phyloP scores from a whole-genome alignment of 1,140 invertebrate species.

The Proctacanthus coquilletti region DNA sequence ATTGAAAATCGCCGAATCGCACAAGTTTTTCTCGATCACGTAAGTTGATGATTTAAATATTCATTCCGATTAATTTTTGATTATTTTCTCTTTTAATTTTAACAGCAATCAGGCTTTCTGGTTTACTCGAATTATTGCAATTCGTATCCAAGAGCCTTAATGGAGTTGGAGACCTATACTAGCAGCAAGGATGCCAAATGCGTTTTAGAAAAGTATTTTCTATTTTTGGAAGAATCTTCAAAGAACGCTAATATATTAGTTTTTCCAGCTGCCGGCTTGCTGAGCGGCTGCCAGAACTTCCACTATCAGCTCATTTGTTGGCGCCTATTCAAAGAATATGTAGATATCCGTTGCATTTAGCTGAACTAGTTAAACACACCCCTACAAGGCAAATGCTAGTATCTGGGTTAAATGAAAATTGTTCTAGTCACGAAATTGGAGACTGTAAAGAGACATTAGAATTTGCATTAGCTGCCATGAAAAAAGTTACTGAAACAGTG shows the following conservation, averaged over 20 bases:
- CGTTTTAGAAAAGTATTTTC: slow-evolving; percentile 21
- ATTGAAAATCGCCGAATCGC: slow-evolving; percentile 28
- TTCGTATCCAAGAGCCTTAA: slow-evolving; percentile 51
- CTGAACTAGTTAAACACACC: slow-evolving; percentile 71
- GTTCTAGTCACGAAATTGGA: slow-evolving; percentile 10
- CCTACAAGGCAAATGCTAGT: neutral
- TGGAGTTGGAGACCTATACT: slow-evolving; percentile 27
- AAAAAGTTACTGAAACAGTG: slow-evolving; percentile 25
- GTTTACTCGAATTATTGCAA: slow-evolving; percentile 88
- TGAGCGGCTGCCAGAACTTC: slow-evolving; percentile 48
- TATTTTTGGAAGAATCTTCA: too few relatives aligned
- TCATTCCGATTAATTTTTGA: neutral
- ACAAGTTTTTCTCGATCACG: slow-evolving; percentile 27
- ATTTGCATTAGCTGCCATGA: slow-evolving; percentile 23
- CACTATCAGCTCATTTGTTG: slow-evolving; percentile 74
- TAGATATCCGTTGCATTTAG: slow-evolving; percentile 79
- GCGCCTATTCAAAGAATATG: slow-evolving; percentile 86
- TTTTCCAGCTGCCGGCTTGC: slow-evolving; percentile 20
- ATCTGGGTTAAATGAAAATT: neutral
- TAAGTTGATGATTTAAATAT: slow-evolving; percentile 8
- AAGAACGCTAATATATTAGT: too few relatives aligned
- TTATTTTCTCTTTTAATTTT: slow-evolving; percentile 7
- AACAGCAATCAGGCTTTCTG: slow-evolving; percentile 55
- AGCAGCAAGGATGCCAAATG: slow-evolving; percentile 23
- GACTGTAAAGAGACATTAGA: slow-evolving; percentile 20